Percentiles rank a stretch among this genome's conserved stretches.
These are phyloP conservation scores for Centropyge bicolor DNA, from an alignment of 2,797 vertebrate species.

Conservation along the genomic window DNA sequence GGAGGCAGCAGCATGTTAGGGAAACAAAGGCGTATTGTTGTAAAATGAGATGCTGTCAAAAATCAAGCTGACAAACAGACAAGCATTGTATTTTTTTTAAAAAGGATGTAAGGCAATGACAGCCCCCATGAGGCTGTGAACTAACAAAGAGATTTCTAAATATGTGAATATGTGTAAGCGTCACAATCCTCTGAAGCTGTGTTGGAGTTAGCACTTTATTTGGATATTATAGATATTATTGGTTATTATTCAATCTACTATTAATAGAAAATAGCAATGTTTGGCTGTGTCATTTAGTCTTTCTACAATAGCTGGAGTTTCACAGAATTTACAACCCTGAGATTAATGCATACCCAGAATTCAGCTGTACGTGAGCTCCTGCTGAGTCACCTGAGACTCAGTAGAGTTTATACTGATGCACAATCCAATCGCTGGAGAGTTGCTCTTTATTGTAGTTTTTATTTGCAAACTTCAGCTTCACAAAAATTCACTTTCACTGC, in stretches of 20 bases:
- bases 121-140: background rate
- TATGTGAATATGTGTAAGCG: constrained; percentile 1
- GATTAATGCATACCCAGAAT: background rate
- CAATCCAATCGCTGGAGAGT: no score
- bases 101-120: background rate
- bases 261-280: background rate
- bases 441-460: no score
- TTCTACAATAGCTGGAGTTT: background rate
- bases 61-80: background rate
- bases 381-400: no score
- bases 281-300: background rate
- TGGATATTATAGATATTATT: background rate
- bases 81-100: background rate
- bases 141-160: background rate
- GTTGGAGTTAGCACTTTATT: background rate
- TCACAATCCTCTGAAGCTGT: background rate
- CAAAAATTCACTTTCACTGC: no score
- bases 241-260: background rate
- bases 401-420: background rate
- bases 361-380: background rate
- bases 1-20: background rate
- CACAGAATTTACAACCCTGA: background rate
- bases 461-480: no score
- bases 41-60: constrained; percentile 1
- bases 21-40: background rate